These are phyloP conservation scores for Bombus consobrinus DNA, from an alignment of 1,140 invertebrate species.

Conservation along the genomic window DNA sequence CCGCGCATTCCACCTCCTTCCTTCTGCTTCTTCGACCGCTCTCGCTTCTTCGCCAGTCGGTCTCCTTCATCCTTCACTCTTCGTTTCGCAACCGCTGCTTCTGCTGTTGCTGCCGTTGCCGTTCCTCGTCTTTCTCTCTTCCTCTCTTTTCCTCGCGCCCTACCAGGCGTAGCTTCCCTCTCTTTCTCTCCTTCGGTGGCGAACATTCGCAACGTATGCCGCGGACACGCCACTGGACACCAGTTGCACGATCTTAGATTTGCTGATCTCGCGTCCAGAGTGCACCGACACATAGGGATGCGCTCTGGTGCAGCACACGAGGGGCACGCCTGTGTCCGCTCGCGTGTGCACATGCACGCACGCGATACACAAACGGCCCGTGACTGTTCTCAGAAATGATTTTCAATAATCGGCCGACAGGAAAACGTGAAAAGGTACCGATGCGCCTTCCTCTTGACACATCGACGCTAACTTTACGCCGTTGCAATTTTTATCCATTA, in stretches of 20 bases:
- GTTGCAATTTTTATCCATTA: constrained; percentile 35
- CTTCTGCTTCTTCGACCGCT: constrained; percentile 44
- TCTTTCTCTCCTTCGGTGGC: constrained; percentile 19
- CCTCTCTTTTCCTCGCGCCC: neutral
- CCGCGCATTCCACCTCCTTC: constrained; percentile 68
- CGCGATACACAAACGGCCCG: constrained; percentile 51
- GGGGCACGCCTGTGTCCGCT: constrained; percentile 51
- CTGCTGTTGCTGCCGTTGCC: neutral
- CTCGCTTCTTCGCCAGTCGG: constrained; percentile 46
- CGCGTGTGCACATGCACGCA: constrained; percentile 51
- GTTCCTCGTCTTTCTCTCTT: constrained; percentile 2
- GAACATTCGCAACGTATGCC: constrained; percentile 56
- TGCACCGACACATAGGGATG: constrained; percentile 60
- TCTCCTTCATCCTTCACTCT: constrained; percentile 68
- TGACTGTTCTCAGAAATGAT: constrained; percentile 44
- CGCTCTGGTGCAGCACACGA: constrained; percentile 12
- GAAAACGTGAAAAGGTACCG: constrained; percentile 6
- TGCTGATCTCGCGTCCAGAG: constrained; percentile 71
- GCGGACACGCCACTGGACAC: constrained; percentile 72
- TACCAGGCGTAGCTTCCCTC: neutral
- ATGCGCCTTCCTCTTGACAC: neutral
- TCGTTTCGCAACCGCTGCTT: constrained; percentile 47
- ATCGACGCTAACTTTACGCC: neutral
- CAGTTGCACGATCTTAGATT: constrained; percentile 75
- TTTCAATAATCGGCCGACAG: constrained; percentile 41